A percentile compares a stretch with the other conserved stretches of the same genome.
Conservation (phyloP, 2,888 invertebrate species). For the Agriopis aurantiaria region DNA sequence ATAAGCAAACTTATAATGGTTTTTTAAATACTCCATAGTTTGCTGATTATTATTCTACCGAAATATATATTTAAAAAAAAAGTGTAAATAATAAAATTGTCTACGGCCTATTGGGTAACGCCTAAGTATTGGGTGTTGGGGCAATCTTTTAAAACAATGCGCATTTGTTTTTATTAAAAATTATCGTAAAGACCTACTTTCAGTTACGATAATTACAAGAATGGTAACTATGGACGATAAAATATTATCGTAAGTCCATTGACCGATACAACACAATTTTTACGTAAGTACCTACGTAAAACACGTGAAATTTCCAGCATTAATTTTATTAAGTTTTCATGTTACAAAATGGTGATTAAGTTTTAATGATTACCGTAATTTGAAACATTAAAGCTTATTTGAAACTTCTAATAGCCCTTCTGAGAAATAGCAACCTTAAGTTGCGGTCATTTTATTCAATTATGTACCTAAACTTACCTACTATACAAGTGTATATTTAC, state of each 20-base stretch:
- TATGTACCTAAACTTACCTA: not conserved
- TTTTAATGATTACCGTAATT: slow-evolving; percentile 12
- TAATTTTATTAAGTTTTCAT: not conserved
- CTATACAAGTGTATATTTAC: too few relatives aligned
- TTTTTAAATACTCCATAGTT: too few relatives aligned
- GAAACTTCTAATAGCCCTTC: slow-evolving; percentile 4
- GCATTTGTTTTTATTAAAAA: slow-evolving; percentile 3
- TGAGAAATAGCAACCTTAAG: slow-evolving; percentile 10
- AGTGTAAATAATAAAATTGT: too few relatives aligned
- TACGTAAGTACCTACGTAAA: slow-evolving; percentile 1
- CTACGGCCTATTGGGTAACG: too few relatives aligned
- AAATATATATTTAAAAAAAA: too few relatives aligned
- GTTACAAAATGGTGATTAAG: slow-evolving; percentile 1
- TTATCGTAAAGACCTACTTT: slow-evolving; percentile 38
- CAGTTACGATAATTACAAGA: slow-evolving; percentile 27
- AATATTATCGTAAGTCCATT: slow-evolving; percentile 23
- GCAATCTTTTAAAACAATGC: not conserved
- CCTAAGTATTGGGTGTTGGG: too few relatives aligned
- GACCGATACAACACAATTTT: slow-evolving; percentile 26
- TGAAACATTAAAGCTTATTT: not conserved
- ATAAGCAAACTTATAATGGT: too few relatives aligned
- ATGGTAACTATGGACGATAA: not conserved
- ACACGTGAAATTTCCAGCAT: not conserved
- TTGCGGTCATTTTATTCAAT: slow-evolving; percentile 7
- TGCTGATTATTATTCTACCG: too few relatives aligned